phyloP scores from a whole-genome alignment of 2,797 vertebrate genomes.

The Smutsia temminckii region DNA sequence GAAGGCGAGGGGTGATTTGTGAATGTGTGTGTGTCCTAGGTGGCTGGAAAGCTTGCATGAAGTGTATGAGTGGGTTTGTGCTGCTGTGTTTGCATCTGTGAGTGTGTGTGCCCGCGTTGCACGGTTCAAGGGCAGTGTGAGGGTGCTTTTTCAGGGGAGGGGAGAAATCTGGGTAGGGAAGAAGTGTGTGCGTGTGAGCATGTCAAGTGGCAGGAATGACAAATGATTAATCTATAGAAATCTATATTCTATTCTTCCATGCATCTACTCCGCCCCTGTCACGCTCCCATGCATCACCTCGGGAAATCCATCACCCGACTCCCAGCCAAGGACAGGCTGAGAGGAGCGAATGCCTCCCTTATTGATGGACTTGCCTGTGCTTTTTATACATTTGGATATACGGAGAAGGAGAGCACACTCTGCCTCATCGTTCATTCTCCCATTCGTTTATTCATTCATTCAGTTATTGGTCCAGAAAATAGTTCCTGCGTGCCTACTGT shows the following conservation, averaged over 20 bases:
- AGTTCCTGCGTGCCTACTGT: conserved; percentile 48
- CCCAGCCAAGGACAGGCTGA: conserved; percentile 72
- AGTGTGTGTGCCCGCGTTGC: not conserved
- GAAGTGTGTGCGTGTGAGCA: not conserved
- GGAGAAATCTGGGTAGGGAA: not conserved
- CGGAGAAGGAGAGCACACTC: not conserved
- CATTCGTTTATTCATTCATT: not conserved
- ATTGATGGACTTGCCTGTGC: conserved; percentile 74
- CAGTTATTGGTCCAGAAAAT: not conserved
- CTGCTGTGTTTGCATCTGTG: not conserved
- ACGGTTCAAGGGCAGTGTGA: conserved; percentile 38
- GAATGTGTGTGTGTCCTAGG: not conserved
- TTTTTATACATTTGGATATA: conserved; percentile 66
- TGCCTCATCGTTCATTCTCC: not conserved
- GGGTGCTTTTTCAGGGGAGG: not conserved
- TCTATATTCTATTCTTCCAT: conserved; percentile 80
- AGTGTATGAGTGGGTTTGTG: not conserved
- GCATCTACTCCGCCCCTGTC: conserved; percentile 73
- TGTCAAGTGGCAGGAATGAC: conserved; percentile 72
- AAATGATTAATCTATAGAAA: conserved; percentile 82
- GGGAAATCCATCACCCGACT: conserved; percentile 75
- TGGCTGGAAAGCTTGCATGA: not conserved
- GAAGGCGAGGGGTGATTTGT: not conserved
- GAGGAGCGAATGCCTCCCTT: conserved; percentile 58
- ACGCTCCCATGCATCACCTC: conserved; percentile 76